A percentile compares a stretch with the other conserved stretches of the same genome.
These are phyloP conservation scores for Synanthedon formicaeformis DNA, from an alignment of 2,888 invertebrate genomes.

Conservation along the genomic window DNA sequence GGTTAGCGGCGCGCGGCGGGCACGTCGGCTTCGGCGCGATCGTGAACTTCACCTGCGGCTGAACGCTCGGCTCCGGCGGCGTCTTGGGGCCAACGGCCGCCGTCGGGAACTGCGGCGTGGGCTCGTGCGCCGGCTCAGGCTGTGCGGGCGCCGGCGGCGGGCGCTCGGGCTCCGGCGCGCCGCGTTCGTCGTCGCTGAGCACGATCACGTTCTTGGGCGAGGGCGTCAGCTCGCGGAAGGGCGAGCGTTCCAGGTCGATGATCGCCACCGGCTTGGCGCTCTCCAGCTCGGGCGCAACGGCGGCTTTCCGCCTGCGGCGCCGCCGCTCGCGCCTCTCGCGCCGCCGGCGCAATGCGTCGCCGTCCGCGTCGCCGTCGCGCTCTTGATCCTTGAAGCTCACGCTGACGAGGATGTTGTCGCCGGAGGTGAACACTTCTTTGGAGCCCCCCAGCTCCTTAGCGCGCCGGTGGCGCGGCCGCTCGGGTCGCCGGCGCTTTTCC, in stretches of 20 bases:
- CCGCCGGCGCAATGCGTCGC: constrained; percentile 23
- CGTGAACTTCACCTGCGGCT: constrained; percentile 8
- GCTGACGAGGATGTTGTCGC: constrained; percentile 92
- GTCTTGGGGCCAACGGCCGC: constrained; percentile 17
- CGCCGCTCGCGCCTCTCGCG: constrained; percentile 6
- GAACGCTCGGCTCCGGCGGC: constrained; percentile 15
- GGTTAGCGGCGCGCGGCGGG: constrained; percentile 72
- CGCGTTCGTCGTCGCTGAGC: constrained; percentile 83
- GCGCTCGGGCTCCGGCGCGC: constrained; percentile 37
- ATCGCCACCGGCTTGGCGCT: constrained; percentile 81
- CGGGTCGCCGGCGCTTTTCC: constrained; percentile 11
- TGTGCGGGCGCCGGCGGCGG: constrained; percentile 28
- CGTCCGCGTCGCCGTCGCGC: constrained; percentile 26
- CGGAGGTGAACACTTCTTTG: constrained; percentile 93
- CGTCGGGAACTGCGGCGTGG: constrained; percentile 9
- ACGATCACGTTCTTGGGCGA: constrained; percentile 86
- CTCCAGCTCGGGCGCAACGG: constrained; percentile 10
- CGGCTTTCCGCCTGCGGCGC: constrained; percentile 18
- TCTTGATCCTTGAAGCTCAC: constrained; percentile 87
- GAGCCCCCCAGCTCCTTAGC: constrained; percentile 71
- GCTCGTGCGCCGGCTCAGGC: constrained; percentile 11
- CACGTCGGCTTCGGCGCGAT: constrained; percentile 22
- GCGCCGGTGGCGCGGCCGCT: constrained; percentile 26
- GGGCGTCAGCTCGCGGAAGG: constrained; percentile 84
- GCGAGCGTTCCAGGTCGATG: constrained; percentile 87